A percentile compares a stretch with the other conserved stretches of the same genome.
phyloP scores from a whole-genome alignment of 2,888 invertebrate species.

The Agrotis clavis region DNA sequence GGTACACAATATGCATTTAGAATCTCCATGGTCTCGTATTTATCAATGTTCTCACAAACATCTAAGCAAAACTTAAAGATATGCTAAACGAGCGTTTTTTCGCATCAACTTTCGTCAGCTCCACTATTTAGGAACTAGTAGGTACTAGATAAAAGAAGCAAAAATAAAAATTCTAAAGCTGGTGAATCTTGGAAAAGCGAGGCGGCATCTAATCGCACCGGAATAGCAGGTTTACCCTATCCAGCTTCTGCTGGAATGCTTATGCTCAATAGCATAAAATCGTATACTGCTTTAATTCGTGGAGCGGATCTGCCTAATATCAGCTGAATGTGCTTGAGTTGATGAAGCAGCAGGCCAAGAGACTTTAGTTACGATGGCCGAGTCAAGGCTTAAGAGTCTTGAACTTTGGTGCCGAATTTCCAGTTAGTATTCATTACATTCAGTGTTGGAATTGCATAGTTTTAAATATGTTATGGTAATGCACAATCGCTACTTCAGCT shows the following conservation, averaged over 20 bases:
- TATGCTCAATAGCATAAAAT: background rate
- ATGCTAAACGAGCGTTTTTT: background rate
- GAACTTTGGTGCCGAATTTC: background rate
- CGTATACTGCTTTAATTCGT: background rate
- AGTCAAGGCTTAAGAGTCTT: background rate
- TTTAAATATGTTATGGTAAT: too few relatives aligned
- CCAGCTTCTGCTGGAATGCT: too few relatives aligned
- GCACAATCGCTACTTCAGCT: too few relatives aligned
- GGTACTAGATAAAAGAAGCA: background rate
- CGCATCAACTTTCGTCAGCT: too few relatives aligned
- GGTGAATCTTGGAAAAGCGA: too few relatives aligned
- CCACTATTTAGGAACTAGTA: too few relatives aligned
- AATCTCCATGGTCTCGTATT: too few relatives aligned
- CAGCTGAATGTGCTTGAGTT: constrained; percentile 1
- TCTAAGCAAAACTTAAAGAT: background rate
- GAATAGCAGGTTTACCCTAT: too few relatives aligned
- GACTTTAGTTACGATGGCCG: background rate
- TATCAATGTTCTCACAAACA: too few relatives aligned
- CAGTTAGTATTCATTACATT: background rate
- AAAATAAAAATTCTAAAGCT: too few relatives aligned
- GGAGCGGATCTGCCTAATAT: background rate
- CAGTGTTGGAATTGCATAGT: background rate
- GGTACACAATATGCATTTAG: too few relatives aligned
- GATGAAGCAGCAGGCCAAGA: background rate
- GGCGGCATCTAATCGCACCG: too few relatives aligned